Evolutionary conservation across 2,888 invertebrate species (phyloP), one percentile per base, ranked within the genome.

Genomic region (Stenoptilia bipunctidactyla): DNA sequence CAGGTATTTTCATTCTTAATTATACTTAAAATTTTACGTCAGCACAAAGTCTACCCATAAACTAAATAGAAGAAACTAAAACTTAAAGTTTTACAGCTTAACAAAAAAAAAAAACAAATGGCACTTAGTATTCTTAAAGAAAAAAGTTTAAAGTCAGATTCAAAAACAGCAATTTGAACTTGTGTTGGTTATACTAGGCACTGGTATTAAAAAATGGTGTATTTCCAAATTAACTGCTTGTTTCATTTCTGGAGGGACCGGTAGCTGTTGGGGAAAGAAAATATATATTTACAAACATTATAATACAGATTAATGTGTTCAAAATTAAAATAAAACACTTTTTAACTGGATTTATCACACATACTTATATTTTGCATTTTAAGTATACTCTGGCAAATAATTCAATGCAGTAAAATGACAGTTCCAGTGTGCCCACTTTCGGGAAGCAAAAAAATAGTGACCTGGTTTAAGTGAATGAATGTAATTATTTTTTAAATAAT

Each of bases 1-100:
- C 82, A 9, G 82, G 82, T 60, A 83, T 83, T 71, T 82, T 82
- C 82, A 83, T 83, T 45, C 52, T 79, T 61, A 58, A 42, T 42
- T 30, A 55, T 52, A 64, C 61, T 57, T 33, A 37, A 45, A 20
- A 20, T 47, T 48, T 41, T 44, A 34, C 38, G 30, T 36, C 34
- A 37, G 45, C 45, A 47, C 42, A 44, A 42, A 48, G 41, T 53
- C n/a, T n/a, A 49, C 55, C 45, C 60, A 58, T 56, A 58, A 51
- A 53, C 53, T 53, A 45, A 50, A 35, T 40, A 40, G 35, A 40
- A 40, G n/a, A 46, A 41, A 48, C 48, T 50, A 49, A 43, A 33
- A 44, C 36, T 37, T 35, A 39, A 37, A 34, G 37, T 42, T 47
- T 50, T 44, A 39, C 20, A 13, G 36, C 43, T 43, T 45, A 45